Evolutionary conservation across 92 coral and sea anemone species (phyloP).

Genomic region (Parazoanthus darwini): DNA sequence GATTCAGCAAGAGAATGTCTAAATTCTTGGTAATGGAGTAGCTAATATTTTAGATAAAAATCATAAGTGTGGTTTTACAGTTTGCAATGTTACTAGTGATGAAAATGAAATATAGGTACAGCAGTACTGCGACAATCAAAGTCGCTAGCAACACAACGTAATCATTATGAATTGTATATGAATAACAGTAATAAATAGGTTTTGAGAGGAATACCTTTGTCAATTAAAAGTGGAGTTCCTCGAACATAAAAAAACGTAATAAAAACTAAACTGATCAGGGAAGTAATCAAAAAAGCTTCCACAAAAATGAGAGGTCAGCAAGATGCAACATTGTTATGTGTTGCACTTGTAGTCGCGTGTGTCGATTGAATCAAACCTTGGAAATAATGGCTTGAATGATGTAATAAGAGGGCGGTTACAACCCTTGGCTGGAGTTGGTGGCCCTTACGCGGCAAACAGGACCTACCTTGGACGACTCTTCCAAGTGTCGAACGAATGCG

Average conservation of each 20-base stretch:
- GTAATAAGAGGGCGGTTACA: background rate
- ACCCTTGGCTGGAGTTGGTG: background rate
- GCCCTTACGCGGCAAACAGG: background rate
- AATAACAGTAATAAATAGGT: background rate
- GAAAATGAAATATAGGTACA: background rate
- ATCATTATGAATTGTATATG: too few relatives aligned
- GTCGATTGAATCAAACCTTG: background rate
- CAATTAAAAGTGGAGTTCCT: background rate
- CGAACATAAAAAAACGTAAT: background rate
- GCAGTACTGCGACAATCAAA: background rate
- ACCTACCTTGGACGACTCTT: constrained; percentile 81
- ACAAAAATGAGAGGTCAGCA: background rate
- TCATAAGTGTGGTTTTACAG: too few relatives aligned
- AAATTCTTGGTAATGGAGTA: too few relatives aligned
- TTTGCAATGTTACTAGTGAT: background rate
- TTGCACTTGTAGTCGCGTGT: background rate
- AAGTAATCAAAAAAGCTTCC: background rate
- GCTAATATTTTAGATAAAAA: background rate
- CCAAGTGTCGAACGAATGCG: constrained; percentile 80
- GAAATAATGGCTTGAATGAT: too few relatives aligned
- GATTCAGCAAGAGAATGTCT: too few relatives aligned
- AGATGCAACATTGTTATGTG: background rate
- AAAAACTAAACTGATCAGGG: background rate
- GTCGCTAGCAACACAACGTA: background rate
- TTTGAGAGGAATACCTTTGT: too few relatives aligned